Evolutionary conservation across 2,797 vertebrate species (phyloP), one percentile per base, ranked within the genome.

Genomic region (Pitangus sulphuratus): DNA sequence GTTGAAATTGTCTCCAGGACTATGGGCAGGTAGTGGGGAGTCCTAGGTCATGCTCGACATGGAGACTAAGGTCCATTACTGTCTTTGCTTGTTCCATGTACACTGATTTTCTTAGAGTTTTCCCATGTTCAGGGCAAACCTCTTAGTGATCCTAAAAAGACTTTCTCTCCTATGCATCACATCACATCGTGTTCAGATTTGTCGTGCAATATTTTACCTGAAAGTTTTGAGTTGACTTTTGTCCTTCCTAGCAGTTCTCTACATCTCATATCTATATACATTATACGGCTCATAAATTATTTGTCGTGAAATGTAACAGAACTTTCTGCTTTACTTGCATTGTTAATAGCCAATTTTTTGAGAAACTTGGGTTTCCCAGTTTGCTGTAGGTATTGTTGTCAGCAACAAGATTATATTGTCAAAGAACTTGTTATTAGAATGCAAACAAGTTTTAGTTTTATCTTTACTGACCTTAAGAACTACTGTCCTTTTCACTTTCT

Each of bases 361-460:
- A 92, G 62, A 69, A 81, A 82, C 6, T 20, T 72, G 12, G 2
- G 2, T 69, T 65, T 12, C 24, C 11, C 28, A 66, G 42, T 76
- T 81, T 88, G 5, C 74, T 75, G 11, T 72, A 90, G 58, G 19
- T 39, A 60, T 65, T 82, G 8, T 12, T 81, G 8, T 71, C 74
- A 89, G 22, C 45, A 84, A 39, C 8, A 68, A 78, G 45, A 61
- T 72, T 78, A 86, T 42, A 42, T 70, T 66, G 40, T 86, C 24
- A 37, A 84, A 75, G 65, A 71, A 64, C 42, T 70, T 87, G 68
- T 71, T 65, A 81, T 60, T 69, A 65, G 86, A 81, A 91, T n/a
- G 15, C 14, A 84, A 95, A 84, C 24, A 71, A 81, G 37, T 71
- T 86, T 84, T 60, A 68, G 45, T 75, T 89, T 87, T 80, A 44